Evolutionary conservation across 2,797 vertebrate genomes (phyloP).

Genomic region (Sibirionetta formosa): DNA sequence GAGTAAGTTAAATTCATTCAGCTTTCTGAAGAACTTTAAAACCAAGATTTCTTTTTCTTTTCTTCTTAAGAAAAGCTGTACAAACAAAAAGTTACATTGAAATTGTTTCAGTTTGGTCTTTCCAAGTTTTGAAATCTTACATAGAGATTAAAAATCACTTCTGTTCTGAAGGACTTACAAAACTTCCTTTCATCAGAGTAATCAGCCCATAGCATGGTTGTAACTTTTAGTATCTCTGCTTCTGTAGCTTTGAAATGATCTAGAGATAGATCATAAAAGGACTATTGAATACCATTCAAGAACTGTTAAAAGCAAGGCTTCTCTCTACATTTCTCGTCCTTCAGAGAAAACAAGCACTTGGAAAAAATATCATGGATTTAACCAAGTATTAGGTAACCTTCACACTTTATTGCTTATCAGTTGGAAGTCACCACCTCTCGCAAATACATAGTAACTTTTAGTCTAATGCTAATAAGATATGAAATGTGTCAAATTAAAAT

Average conservation of each 20-base stretch:
- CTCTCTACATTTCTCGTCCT: neutral
- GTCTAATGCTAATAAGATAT: neutral
- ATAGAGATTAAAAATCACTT: neutral
- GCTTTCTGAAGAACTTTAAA: neutral
- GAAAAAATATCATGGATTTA: neutral
- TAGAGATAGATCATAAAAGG: neutral
- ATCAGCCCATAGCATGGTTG: neutral
- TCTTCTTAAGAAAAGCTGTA: neutral
- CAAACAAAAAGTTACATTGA: neutral
- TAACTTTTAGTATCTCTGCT: neutral
- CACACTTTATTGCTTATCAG: neutral
- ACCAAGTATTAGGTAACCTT: neutral
- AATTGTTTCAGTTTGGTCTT: neutral
- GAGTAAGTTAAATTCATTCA: neutral
- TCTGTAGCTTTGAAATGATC: neutral
- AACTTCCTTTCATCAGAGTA: neutral
- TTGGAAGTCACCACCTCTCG: neutral
- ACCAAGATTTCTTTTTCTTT: neutral
- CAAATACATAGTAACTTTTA: neutral
- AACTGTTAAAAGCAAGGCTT: neutral
- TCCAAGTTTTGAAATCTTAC: neutral
- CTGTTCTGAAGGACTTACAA: neutral
- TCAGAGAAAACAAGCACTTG: neutral
- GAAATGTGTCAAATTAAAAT: neutral
- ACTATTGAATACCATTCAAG: neutral